These are phyloP conservation scores for Palaemon carinicauda DNA, from an alignment of 1,140 invertebrate genomes.

Conservation along the genomic window DNA sequence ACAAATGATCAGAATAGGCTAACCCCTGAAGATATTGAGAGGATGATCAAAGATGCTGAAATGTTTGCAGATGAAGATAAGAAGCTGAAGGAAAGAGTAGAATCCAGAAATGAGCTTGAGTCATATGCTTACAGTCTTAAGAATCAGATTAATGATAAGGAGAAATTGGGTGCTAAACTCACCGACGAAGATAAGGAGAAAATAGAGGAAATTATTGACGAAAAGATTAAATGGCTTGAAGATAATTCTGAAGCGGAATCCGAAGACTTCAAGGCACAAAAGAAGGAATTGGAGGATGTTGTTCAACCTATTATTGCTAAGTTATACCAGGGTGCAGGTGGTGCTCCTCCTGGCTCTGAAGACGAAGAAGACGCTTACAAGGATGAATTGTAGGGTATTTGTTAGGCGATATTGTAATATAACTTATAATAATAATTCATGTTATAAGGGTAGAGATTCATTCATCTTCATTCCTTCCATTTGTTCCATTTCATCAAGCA, in stretches of 20 bases:
- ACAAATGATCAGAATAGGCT: conserved; percentile 45
- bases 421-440: conserved; percentile 39
- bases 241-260: conserved; percentile 92
- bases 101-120: conserved; percentile 90
- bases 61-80: conserved; percentile 99
- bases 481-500: conserved; percentile 13
- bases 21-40: conserved; percentile 42
- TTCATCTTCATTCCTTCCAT: conserved; percentile 31
- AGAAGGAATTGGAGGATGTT: conserved; percentile 95
- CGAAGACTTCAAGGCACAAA: conserved; percentile 95
- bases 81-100: conserved; percentile 95
- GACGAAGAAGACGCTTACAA: conserved; percentile 43
- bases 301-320: conserved; percentile 98
- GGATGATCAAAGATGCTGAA: conserved; percentile 68
- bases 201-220: conserved; percentile 89
- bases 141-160: conserved; percentile 97
- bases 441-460: conserved; percentile 13
- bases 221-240: conserved; percentile 98
- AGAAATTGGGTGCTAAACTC: conserved; percentile 94
- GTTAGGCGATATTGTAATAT: conserved; percentile 14
- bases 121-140: conserved; percentile 98
- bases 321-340: conserved; percentile 78
- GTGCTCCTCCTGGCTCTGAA: conserved; percentile 40
- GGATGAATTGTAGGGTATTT: conserved; percentile 48
- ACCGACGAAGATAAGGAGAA: conserved; percentile 92